Evolutionary conservation across 1,140 invertebrate species (phyloP).

Genomic region (Drosophila watanabei): DNA sequence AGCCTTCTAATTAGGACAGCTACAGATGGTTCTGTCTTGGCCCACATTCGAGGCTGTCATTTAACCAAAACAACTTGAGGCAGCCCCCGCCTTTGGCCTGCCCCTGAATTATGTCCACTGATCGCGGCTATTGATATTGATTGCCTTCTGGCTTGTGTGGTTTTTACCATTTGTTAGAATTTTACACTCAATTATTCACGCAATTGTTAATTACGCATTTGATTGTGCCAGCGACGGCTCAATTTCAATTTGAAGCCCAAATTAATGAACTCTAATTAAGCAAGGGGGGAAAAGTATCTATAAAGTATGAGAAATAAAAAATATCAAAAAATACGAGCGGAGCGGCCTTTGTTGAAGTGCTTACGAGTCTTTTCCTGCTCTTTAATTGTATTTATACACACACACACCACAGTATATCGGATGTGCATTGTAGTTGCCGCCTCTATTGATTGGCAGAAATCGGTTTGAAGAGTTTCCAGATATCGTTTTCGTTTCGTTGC

Average conservation of each 20-base stretch:
- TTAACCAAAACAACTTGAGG: constrained; percentile 31
- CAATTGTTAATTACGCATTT: constrained; percentile 70
- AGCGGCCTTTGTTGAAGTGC: constrained; percentile 52
- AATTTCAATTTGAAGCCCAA: constrained; percentile 64
- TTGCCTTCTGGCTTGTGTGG: neutral
- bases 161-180: constrained; percentile 58
- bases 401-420: neutral
- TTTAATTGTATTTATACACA: constrained; percentile 48
- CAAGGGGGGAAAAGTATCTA: constrained; percentile 11
- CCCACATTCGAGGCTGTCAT: constrained; percentile 38
- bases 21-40: constrained; percentile 17
- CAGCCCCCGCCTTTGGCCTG: constrained; percentile 25
- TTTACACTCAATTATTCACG: constrained; percentile 65
- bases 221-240: constrained; percentile 53
- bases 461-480: constrained; percentile 31
- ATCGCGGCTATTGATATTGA: constrained; percentile 18
- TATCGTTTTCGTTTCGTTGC: constrained; percentile 20
- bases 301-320: constrained; percentile 36
- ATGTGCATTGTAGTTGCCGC: constrained; percentile 54
- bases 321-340: constrained; percentile 29
- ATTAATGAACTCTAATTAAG: constrained; percentile 81
- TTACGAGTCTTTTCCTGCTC: constrained; percentile 52
- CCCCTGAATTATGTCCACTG: constrained; percentile 65
- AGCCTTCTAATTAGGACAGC: constrained; percentile 56
- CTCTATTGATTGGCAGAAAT: constrained; percentile 51